Evolutionary conservation across 1,140 invertebrate species (phyloP).

Genomic region (Macrocentrus cingulum): DNA sequence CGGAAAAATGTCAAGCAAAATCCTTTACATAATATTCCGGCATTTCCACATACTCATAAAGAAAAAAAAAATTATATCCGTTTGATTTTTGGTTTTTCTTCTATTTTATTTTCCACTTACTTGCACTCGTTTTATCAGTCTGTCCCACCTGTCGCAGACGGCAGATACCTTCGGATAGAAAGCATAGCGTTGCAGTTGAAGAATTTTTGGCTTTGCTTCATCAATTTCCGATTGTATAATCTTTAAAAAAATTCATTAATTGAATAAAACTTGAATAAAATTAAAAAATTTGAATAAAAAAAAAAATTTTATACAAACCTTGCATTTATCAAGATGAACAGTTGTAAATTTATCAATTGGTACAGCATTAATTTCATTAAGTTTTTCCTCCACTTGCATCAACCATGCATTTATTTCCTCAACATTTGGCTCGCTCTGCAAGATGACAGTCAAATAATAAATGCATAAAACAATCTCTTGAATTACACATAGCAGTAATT

Average conservation of each 20-base stretch:
- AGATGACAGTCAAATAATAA: too few species aligned
- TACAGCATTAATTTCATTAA: constrained; percentile 48
- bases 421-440: constrained; percentile 53
- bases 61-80: too few species aligned
- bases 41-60: constrained; percentile 5
- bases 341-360: constrained; percentile 48
- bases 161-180: constrained; percentile 53
- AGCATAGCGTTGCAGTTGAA: constrained; percentile 49
- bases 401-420: constrained; percentile 60
- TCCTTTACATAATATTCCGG: constrained; percentile 34
- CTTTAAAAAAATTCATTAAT: constrained; percentile 38
- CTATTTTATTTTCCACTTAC: constrained; percentile 41
- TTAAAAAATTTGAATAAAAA: constrained; percentile 3
- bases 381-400: constrained; percentile 53
- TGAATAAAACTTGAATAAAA: background rate
- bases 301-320: constrained; percentile 38
- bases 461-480: too few species aligned
- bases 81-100: too few species aligned
- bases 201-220: constrained; percentile 50
- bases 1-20: constrained; percentile 39
- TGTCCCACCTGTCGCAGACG: constrained; percentile 52
- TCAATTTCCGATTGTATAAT: constrained; percentile 53
- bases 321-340: constrained; percentile 58
- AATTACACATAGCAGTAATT: too few species aligned
- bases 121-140: constrained; percentile 49